phyloP scores from a whole-genome alignment of 2,888 invertebrate species.

The Epirrita christyi region DNA sequence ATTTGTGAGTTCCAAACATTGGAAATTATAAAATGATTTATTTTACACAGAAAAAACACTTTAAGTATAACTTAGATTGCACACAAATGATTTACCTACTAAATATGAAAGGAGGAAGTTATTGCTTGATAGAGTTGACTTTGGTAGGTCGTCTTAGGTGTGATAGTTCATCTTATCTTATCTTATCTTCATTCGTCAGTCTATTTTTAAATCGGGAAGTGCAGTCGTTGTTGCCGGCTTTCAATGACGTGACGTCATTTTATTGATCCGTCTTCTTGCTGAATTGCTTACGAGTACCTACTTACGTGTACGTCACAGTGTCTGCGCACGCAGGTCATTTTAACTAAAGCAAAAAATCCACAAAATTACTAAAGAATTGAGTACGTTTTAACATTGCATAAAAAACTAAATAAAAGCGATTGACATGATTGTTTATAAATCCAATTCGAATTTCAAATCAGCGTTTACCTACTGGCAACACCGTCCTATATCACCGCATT shows the following conservation, averaged over 20 bases:
- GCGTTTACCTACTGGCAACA: slow-evolving; percentile 52
- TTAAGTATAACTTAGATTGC: too few relatives aligned
- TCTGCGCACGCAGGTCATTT: slow-evolving; percentile 56
- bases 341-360: neutral
- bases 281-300: too few relatives aligned
- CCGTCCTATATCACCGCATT: slow-evolving; percentile 48
- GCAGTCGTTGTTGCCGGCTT: slow-evolving; percentile 50
- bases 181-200: too few relatives aligned
- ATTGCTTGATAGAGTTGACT: too few relatives aligned
- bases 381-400: neutral
- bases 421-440: neutral
- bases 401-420: neutral
- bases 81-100: too few relatives aligned
- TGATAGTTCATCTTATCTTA: slow-evolving; percentile 9
- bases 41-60: too few relatives aligned
- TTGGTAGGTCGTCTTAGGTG: neutral
- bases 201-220: slow-evolving; percentile 46
- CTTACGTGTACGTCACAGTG: slow-evolving; percentile 48
- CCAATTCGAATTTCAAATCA: slow-evolving; percentile 4
- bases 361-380: neutral
- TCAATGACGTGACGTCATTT: slow-evolving; percentile 79
- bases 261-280: slow-evolving; percentile 64
- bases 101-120: too few relatives aligned
- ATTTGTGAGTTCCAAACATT: too few relatives aligned
- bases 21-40: too few relatives aligned